Evolutionary conservation across 2,113 vertebrate species (phyloP), one percentile per base, ranked within the genome.

Genomic region (Eupsittula cactorum): DNA sequence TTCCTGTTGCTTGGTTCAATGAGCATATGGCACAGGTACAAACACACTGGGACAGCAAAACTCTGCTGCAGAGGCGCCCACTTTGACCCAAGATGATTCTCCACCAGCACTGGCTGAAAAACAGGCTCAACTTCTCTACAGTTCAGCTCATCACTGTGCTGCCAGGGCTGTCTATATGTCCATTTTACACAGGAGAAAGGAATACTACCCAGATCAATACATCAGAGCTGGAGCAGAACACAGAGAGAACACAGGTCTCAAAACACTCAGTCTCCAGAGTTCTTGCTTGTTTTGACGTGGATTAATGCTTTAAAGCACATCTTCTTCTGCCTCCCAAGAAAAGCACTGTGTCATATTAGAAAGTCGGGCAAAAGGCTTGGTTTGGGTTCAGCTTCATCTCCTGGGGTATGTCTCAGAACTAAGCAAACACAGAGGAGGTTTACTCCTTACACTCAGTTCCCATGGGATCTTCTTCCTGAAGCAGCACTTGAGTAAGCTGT

Each of bases 401-500:
- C 39, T 27, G 44, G 29, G 17, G 6, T 42, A 60, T 2, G 3
- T 35, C 29, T 29, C 53, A 64, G 25, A 73, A 33, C 24, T n/a
- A 42, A 83, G 77, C 44, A 78, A 81, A 33, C 75, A 83, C 29
- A 20, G 24, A 8, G 13, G 4, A 29, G 7, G 2, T 29, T 91
- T 44, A 44, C 6, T 17, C 33, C 63, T 41, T 7, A 41, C 13
- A 12, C 6, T 25, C 47, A 25, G 23, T 17, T 68, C 41, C 78
- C 35, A 35, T 0, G 0, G 27, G 29, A 21, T 68, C n/a, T 71
- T 15, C 25, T 39, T 73, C 63, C 10, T 18, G 29, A 17, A 88
- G 83, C 41, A 71, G 74, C 33, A 39, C 20, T n/a, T 52, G 41
- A 63, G 24, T 17, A 31, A 82, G 29, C 16, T 70, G 24, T 11